phyloP scores from a whole-genome alignment of 2,797 vertebrate species.

The Sebastes diaconus region DNA sequence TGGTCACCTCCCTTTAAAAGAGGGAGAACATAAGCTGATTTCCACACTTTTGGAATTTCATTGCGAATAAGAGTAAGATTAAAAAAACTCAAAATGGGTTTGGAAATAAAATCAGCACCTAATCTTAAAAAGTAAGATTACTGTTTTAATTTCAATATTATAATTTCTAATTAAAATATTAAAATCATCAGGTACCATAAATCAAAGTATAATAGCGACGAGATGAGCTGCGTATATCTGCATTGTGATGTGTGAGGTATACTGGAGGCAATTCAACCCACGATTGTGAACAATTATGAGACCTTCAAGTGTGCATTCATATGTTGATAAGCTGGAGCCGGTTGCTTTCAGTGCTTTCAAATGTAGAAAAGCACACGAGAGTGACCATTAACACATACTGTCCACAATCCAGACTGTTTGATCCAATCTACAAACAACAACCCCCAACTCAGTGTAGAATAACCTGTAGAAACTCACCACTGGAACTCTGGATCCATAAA shows the following conservation, averaged over 20 bases:
- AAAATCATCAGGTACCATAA: background rate
- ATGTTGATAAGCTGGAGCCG: background rate
- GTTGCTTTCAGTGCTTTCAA: background rate
- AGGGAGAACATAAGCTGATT: no score
- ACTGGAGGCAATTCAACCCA: background rate
- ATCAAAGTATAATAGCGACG: background rate
- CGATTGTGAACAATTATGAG: background rate
- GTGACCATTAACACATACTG: background rate
- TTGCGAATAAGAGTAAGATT: no score
- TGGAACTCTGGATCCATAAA: background rate
- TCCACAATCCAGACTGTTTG: background rate
- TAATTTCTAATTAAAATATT: no score
- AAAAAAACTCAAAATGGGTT: no score
- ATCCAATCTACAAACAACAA: background rate
- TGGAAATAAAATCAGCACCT: no score
- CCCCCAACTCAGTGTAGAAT: background rate
- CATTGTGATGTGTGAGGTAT: background rate
- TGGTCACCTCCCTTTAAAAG: no score
- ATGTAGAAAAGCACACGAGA: conserved; percentile 13
- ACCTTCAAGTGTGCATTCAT: background rate
- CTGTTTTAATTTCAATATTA: no score
- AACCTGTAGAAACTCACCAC: background rate
- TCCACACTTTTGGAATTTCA: no score
- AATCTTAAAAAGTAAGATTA: no score
- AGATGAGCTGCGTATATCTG: background rate